Conservation (phyloP, 2,113 vertebrate species). For the Gymnarchus niloticus region DNA sequence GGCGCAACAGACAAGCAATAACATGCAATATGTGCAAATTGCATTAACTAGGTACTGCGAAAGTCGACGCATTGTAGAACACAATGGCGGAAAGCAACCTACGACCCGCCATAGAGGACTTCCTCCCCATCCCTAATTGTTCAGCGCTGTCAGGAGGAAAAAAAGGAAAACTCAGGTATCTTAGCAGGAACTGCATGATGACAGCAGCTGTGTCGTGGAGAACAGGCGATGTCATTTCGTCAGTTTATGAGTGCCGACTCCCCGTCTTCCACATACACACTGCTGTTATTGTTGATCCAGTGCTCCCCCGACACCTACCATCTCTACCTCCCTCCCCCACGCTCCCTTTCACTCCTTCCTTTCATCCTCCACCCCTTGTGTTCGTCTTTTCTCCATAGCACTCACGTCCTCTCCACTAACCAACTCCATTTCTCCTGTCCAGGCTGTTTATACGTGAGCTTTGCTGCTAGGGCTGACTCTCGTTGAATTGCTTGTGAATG, state of each 20-base stretch:
- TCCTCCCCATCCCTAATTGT: not conserved
- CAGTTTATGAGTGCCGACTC: constrained; percentile 65
- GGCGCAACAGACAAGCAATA: not conserved
- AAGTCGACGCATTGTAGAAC: not conserved
- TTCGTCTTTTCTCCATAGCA: not conserved
- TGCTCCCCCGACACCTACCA: constrained; percentile 28
- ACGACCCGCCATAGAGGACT: constrained; percentile 33
- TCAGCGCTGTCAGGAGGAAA: constrained; percentile 27
- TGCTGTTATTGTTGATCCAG: constrained; percentile 26
- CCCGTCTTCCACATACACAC: constrained; percentile 41
- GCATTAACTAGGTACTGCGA: not conserved
- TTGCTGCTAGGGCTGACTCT: not conserved
- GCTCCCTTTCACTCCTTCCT: constrained; percentile 13
- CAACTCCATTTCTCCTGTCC: not conserved
- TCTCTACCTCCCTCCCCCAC: constrained; percentile 16
- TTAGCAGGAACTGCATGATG: constrained; percentile 53
- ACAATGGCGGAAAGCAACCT: constrained; percentile 42
- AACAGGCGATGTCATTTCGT: constrained; percentile 69
- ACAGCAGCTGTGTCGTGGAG: constrained; percentile 64
- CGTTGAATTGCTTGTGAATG: constrained; percentile 40
- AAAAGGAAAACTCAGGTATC: constrained; percentile 52
- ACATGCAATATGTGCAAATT: constrained; percentile 1
- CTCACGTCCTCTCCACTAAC: not conserved
- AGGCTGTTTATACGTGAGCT: not conserved
- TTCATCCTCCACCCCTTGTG: not conserved